Conservation (phyloP, 1,140 invertebrate genomes). For the Hycleus phaleratus region DNA sequence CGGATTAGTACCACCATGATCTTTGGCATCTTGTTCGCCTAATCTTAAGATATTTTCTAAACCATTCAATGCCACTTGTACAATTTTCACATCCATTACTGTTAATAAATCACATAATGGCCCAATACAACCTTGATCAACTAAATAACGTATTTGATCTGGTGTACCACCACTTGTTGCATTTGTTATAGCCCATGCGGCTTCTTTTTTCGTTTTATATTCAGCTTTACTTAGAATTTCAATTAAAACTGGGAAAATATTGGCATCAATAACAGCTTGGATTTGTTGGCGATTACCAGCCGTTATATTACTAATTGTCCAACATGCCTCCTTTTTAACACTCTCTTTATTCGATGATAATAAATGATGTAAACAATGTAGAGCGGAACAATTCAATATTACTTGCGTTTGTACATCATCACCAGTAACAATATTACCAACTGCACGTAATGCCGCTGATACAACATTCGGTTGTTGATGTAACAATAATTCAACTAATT, state of each 20-base stretch:
- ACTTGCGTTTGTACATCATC: constrained; percentile 96
- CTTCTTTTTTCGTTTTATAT: constrained; percentile 96
- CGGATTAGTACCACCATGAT: constrained; percentile 70
- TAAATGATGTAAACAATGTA: constrained; percentile 77
- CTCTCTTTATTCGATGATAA: constrained; percentile 74
- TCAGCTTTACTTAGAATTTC: constrained; percentile 87
- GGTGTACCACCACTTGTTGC: constrained; percentile 91
- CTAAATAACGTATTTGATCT: constrained; percentile 74
- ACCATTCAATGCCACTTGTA: constrained; percentile 95
- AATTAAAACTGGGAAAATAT: constrained; percentile 89
- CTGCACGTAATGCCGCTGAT: constrained; percentile 89
- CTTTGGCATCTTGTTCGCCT: constrained; percentile 75
- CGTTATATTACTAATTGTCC: constrained; percentile 97
- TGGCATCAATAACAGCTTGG: constrained; percentile 90
- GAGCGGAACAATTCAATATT: constrained; percentile 81
- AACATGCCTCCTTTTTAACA: constrained; percentile 93
- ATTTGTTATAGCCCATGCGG: constrained; percentile 97
- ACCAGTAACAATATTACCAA: constrained; percentile 97
- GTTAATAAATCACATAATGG: constrained; percentile 91
- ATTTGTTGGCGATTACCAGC: constrained; percentile 93
- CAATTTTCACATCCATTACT: constrained; percentile 91
- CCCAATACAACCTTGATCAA: constrained; percentile 75
- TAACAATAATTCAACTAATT: constrained; percentile 91
- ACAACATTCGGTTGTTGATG: constrained; percentile 85
- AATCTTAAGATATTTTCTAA: constrained; percentile 92